phyloP scores from a whole-genome alignment of 2,113 vertebrate genomes.

The Zeus faber region DNA sequence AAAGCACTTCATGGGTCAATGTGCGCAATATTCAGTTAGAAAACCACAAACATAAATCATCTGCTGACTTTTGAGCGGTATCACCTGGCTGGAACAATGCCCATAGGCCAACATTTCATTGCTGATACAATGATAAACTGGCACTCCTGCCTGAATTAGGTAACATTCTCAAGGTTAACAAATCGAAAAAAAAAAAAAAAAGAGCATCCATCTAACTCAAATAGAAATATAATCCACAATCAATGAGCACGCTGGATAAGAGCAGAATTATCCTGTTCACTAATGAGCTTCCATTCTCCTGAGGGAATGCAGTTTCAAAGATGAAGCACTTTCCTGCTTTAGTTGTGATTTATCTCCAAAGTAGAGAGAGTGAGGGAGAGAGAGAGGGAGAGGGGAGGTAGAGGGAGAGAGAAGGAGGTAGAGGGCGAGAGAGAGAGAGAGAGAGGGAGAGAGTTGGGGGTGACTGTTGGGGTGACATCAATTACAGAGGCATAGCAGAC shows the following conservation, averaged over 20 bases:
- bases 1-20: slow-evolving; percentile 18
- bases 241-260: slow-evolving; percentile 19
- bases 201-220: slow-evolving; percentile 22
- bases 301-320: slow-evolving; percentile 30
- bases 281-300: slow-evolving; percentile 36
- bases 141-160: slow-evolving; percentile 4
- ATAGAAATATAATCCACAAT: slow-evolving; percentile 25
- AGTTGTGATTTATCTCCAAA: slow-evolving; percentile 23
- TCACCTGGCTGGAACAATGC: slow-evolving; percentile 31
- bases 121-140: slow-evolving; percentile 5
- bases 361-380: too few relatives aligned
- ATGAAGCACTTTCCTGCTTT: slow-evolving; percentile 31
- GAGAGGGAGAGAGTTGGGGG: too few relatives aligned
- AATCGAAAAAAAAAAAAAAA: not conserved
- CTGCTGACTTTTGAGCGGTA: slow-evolving; percentile 15
- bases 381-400: too few relatives aligned
- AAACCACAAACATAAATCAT: slow-evolving; percentile 34
- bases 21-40: not conserved
- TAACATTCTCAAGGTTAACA: slow-evolving; percentile 14
- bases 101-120: slow-evolving; percentile 19
- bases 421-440: too few relatives aligned
- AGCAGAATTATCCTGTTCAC: slow-evolving; percentile 34
- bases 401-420: too few relatives aligned
- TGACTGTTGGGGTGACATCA: slow-evolving; percentile 40
- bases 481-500: slow-evolving; percentile 44